Conservation (phyloP, 2,113 vertebrate genomes). For the Mesitornis unicolor region DNA sequence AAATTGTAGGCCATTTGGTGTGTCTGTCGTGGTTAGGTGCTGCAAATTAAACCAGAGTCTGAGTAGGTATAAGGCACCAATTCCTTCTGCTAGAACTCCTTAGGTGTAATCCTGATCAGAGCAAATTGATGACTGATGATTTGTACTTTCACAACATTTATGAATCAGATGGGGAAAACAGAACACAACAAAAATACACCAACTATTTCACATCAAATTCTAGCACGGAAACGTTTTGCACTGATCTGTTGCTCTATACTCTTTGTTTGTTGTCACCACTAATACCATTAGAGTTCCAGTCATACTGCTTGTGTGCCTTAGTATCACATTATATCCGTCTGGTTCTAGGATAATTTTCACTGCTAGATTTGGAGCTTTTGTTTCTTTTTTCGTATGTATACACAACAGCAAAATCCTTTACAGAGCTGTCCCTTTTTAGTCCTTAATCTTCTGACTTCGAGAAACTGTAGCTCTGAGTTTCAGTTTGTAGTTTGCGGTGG, state of each 20-base stretch:
- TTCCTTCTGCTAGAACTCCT: background rate
- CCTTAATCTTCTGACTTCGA: background rate
- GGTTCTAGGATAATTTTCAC: background rate
- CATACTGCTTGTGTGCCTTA: background rate
- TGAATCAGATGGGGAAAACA: background rate
- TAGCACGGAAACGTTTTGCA: background rate
- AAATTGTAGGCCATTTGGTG: no score
- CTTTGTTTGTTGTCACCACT: background rate
- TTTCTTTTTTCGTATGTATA: background rate
- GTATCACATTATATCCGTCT: background rate
- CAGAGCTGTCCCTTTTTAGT: background rate
- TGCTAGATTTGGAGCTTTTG: rapidly evolving
- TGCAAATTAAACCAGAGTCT: background rate
- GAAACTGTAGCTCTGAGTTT: background rate
- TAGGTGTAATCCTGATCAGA: background rate
- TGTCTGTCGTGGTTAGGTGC: background rate
- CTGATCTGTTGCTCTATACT: background rate
- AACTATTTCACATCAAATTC: background rate
- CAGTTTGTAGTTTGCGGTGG: background rate
- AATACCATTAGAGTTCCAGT: background rate
- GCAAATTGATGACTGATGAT: background rate
- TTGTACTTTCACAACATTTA: background rate
- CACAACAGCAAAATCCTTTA: background rate
- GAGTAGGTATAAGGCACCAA: background rate
- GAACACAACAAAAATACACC: background rate